These are phyloP conservation scores for Platyscapa corneri DNA, from an alignment of 1,140 invertebrate genomes.

Conservation along the genomic window DNA sequence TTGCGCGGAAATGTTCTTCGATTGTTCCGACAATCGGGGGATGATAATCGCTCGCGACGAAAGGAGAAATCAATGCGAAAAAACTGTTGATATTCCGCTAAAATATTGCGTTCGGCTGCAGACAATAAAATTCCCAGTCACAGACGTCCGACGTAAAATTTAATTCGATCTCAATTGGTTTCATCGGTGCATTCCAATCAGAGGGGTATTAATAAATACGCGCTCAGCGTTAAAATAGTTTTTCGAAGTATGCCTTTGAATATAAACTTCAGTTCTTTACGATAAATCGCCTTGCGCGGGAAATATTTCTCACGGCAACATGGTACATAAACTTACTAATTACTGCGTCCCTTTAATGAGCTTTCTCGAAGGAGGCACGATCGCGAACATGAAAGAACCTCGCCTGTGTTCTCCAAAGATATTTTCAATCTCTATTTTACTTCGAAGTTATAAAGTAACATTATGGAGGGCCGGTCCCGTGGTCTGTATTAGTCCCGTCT, in stretches of 20 bases:
- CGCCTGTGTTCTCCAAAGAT: constrained; percentile 37
- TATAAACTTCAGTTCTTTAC: constrained; percentile 38
- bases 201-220: constrained; percentile 32
- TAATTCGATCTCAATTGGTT: constrained; percentile 35
- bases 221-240: not conserved
- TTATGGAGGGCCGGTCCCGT: constrained; percentile 47
- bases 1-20: not conserved
- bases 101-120: not conserved
- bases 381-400: constrained; percentile 47
- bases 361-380: constrained; percentile 23
- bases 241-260: constrained; percentile 28
- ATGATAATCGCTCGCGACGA: not conserved
- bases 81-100: not conserved
- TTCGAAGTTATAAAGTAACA: constrained; percentile 49
- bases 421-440: constrained; percentile 51
- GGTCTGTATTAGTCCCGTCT: not conserved
- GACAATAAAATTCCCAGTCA: not conserved
- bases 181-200: constrained; percentile 33
- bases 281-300: constrained; percentile 36
- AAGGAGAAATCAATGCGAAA: not conserved
- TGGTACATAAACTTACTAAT: constrained; percentile 47
- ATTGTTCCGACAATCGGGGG: not conserved
- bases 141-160: not conserved
- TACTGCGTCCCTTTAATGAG: constrained; percentile 48
- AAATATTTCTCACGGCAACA: constrained; percentile 47